Evolutionary conservation across 2,888 invertebrate species (phyloP).

Genomic region (Rutpela maculata): DNA sequence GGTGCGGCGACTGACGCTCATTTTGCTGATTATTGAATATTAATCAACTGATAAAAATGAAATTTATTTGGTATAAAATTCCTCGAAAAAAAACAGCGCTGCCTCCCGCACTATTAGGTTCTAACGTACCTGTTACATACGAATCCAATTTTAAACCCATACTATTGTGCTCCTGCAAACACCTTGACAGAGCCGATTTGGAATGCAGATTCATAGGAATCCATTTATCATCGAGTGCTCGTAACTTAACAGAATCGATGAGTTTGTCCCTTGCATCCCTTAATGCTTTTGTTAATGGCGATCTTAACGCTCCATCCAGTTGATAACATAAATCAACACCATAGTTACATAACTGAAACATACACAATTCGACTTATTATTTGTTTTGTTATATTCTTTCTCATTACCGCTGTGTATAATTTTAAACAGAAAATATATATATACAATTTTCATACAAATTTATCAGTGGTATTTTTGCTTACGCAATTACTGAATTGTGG

Average conservation of each 20-base stretch:
- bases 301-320: conserved; percentile 89
- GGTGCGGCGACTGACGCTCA: no score
- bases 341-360: conserved; percentile 76
- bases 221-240: conserved; percentile 90
- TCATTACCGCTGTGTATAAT: no score
- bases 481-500: no score
- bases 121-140: conserved; percentile 76
- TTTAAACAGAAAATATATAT: no score
- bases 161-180: conserved; percentile 82
- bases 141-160: conserved; percentile 82
- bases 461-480: no score
- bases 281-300: conserved; percentile 85
- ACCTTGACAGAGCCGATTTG: conserved; percentile 76
- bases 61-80: no score
- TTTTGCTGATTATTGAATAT: no score
- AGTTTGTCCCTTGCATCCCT: conserved; percentile 88
- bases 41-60: no score
- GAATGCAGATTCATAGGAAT: conserved; percentile 87
- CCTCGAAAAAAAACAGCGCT: no score
- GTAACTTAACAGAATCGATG: conserved; percentile 86
- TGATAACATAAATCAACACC: conserved; percentile 96
- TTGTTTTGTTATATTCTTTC: no score
- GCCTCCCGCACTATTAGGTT: no score
- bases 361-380: conserved; percentile 44
- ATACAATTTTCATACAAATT: no score